phyloP scores from a whole-genome alignment of 1,140 invertebrate species.

The Drosophila nasuta region DNA sequence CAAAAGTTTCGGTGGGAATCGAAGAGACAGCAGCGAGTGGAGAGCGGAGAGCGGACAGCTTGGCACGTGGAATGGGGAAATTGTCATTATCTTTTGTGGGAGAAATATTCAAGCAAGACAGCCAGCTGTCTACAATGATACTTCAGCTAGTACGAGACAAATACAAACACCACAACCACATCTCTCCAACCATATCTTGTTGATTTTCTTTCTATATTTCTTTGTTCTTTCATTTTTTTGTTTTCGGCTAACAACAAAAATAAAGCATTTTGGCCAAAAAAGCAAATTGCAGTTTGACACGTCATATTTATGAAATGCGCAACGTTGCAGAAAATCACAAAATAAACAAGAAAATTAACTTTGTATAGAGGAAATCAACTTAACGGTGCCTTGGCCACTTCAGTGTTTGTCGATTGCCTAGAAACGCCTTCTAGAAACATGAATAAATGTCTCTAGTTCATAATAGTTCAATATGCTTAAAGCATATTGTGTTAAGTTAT shows the following conservation, averaged over 20 bases:
- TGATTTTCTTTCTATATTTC: conserved; percentile 16
- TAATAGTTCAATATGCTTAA: background rate
- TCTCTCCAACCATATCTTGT: background rate
- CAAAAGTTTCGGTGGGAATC: conserved; percentile 37
- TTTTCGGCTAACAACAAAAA: conserved; percentile 41
- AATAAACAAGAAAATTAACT: conserved; percentile 75
- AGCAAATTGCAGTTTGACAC: conserved; percentile 74
- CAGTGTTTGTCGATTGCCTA: conserved; percentile 58
- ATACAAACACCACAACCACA: background rate
- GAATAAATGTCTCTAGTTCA: conserved; percentile 6
- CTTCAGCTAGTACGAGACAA: conserved; percentile 20
- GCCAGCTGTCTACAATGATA: conserved; percentile 54
- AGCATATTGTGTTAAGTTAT: too few relatives aligned
- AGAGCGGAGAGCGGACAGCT: background rate
- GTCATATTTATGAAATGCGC: conserved; percentile 82
- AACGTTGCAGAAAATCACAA: conserved; percentile 79
- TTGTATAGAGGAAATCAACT: conserved; percentile 1
- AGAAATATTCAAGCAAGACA: conserved; percentile 6
- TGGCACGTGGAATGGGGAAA: conserved; percentile 55
- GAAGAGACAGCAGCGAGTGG: background rate
- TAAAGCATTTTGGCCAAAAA: conserved; percentile 47
- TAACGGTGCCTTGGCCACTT: conserved; percentile 59
- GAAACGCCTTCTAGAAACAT: conserved; percentile 48
- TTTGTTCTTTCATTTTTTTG: conserved; percentile 6
- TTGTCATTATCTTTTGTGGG: conserved; percentile 73